Conservation (phyloP, 2,113 vertebrate genomes). For the Eidolon helvum region DNA sequence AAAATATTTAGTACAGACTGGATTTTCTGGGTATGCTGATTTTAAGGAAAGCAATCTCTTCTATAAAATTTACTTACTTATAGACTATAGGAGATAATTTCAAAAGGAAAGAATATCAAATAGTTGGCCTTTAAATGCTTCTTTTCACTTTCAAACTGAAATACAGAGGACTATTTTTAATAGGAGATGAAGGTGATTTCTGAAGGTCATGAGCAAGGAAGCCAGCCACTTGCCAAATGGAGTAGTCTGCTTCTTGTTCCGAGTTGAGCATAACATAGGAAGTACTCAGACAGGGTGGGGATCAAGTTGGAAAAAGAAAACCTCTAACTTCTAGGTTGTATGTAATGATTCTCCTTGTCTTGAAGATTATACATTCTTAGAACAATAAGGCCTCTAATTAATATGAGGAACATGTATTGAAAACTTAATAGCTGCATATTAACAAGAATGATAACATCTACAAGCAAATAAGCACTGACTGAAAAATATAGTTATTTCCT, state of each 20-base stretch:
- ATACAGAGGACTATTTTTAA: not conserved
- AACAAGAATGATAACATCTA: not conserved
- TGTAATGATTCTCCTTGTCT: not conserved
- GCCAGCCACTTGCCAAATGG: not conserved
- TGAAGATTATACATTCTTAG: not conserved
- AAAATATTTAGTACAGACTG: not conserved
- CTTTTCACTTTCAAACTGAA: slow-evolving; percentile 32
- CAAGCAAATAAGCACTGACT: not conserved
- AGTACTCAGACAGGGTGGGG: not conserved
- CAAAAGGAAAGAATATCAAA: slow-evolving; percentile 21
- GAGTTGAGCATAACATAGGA: not conserved
- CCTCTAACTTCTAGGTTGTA: not conserved
- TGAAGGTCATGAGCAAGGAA: not conserved
- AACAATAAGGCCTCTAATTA: slow-evolving; percentile 1
- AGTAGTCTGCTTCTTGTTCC: not conserved
- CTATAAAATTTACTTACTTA: not conserved
- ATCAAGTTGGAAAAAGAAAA: not conserved
- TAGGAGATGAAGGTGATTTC: not conserved
- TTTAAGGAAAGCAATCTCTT: slow-evolving; percentile 1
- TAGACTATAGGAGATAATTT: not conserved
- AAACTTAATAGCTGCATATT: not conserved
- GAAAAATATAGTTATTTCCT: not conserved
- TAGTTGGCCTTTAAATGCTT: not conserved
- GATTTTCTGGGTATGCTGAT: not conserved
- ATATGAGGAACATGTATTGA: not conserved